Base-by-base conservation (phyloP, 2,113 vertebrate genomes). In the Phalacrocorax carbo region DNA sequence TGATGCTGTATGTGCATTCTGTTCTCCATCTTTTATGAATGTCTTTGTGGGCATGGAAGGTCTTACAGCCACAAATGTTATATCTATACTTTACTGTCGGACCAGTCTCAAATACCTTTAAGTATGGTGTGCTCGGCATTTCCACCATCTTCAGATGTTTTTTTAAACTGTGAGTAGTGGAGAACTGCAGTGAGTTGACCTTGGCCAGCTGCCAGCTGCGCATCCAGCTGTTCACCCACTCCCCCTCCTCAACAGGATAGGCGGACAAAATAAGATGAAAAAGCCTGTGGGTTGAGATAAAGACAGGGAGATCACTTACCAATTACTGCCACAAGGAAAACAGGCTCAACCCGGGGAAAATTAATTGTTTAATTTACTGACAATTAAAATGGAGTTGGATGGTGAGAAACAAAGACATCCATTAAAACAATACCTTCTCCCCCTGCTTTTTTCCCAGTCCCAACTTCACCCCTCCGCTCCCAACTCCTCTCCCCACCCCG, bases 121-220 rank as follows among this genome's bases (percentile, higher is more conserved):
- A 49, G 17, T 36, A 42, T 2, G 0, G 18, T 36, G 18, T 32
- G 26, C 13, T 75, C 8, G 1, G 21, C 6, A 54, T 81, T 81
- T 69, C 21, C 22, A 76, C 13, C 55, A 62, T 22, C 11, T 84
- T 64, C 30, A 91, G 36, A n/a, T 21, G 9, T 16, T 69, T 60
- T 73, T 73, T 44, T 29, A 38, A 68, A 22, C 26, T 17, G 15
- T 58, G 42, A 8, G 17, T 36, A 3, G 38, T 29, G 18, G 57
- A 40, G 12, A 14, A 25, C 26, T 58, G 42, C 17, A 58, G n/a
- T 32, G n/a, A 30, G 29, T 57, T 42, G 49, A 48, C 40, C 7
- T 55, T 64, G 34, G 32, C n/a, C 58, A n/a, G 15, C 18, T 64
- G 14, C 8, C 22, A 42, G 26, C 21, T 30, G 44, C 0, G 0